Evolutionary conservation across 2,888 invertebrate species (phyloP), one percentile per base, ranked within the genome.

Genomic region (Hirudinaria manillensis): DNA sequence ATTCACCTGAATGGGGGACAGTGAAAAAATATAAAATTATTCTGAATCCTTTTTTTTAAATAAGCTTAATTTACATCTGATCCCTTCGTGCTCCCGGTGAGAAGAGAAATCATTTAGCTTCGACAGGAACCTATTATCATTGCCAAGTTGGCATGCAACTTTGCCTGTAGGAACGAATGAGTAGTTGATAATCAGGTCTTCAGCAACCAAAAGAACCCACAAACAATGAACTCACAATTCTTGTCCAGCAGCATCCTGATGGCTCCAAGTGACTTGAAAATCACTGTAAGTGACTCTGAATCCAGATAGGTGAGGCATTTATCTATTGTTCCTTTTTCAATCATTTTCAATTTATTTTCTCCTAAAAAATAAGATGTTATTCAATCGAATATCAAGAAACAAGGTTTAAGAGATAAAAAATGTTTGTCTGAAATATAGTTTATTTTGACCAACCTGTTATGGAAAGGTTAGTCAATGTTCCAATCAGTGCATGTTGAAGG

Each of bases 401-500:
- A 24, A 7, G 1, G 7, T 13, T 61, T 27, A 24, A 27, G 61
- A 61, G n/a, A 19, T 27, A 16, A 61, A 61, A 16, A 29, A 16
- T 61, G 45, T 16, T 16, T 10, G 45, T 45, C 1, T 10, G 1
- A 45, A 45, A 45, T 45, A 10, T 2, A 61, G 1, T 24, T 27
- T 61, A 19, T 24, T 29, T 1, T 4, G n/a, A 13, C 13, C 7
- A 56, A 73, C 73, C 36, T n/a, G 73, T 36, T 53, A 73, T 73
- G 29, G 73, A 56, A 24, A 73, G 65, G 36, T 73, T 73, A 21
- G 56, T 29, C 34, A 73, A 27, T 34, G 73, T 73, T 29, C 73
- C 73, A 24, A 73, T 53, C 27, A 73, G 32, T 27, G 73, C 73
- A 55, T 73, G 73, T 38, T 73, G 73, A 16, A 73, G 29, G 21